Conservation (phyloP, 2,888 invertebrate species). For the Cantharis nigra region DNA sequence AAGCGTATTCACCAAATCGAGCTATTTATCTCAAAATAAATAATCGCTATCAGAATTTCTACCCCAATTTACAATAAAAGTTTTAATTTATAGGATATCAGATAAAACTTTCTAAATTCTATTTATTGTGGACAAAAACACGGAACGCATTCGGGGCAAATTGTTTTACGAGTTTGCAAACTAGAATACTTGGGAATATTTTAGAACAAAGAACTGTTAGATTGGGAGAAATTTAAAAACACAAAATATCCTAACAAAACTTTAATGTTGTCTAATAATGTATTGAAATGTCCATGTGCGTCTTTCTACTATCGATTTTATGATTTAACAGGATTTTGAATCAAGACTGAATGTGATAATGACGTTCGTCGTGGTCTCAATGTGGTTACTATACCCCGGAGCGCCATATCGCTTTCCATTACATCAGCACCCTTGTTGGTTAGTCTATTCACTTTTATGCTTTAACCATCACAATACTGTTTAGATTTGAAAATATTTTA, state of each 20-base stretch:
- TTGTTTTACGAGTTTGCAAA: slow-evolving; percentile 24
- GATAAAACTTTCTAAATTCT: slow-evolving; percentile 35
- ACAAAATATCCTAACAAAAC: not conserved
- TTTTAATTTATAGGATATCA: slow-evolving; percentile 36
- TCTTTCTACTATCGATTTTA: slow-evolving; percentile 30
- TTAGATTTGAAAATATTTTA: slow-evolving; percentile 6
- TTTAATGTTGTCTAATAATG: not conserved
- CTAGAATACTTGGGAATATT: slow-evolving; percentile 19
- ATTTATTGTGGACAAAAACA: slow-evolving; percentile 25
- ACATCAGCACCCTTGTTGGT: slow-evolving; percentile 30
- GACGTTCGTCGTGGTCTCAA: slow-evolving; percentile 30
- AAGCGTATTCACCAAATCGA: slow-evolving; percentile 20
- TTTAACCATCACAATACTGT: slow-evolving; percentile 29
- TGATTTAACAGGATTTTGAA: slow-evolving; percentile 33
- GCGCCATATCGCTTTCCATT: slow-evolving; percentile 33
- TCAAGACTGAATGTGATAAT: slow-evolving; percentile 30
- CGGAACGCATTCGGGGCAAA: slow-evolving; percentile 23
- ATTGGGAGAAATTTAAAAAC: not conserved
- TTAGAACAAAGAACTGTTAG: slow-evolving; percentile 9
- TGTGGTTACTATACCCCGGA: slow-evolving; percentile 35
- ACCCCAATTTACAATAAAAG: slow-evolving; percentile 30
- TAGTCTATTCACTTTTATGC: slow-evolving; percentile 19
- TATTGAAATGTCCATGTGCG: slow-evolving; percentile 17
- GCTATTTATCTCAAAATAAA: slow-evolving; percentile 30
- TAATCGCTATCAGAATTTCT: slow-evolving; percentile 24